Evolutionary conservation across 2,113 vertebrate genomes (phyloP).

Genomic region (Chelonoidis abingdonii): DNA sequence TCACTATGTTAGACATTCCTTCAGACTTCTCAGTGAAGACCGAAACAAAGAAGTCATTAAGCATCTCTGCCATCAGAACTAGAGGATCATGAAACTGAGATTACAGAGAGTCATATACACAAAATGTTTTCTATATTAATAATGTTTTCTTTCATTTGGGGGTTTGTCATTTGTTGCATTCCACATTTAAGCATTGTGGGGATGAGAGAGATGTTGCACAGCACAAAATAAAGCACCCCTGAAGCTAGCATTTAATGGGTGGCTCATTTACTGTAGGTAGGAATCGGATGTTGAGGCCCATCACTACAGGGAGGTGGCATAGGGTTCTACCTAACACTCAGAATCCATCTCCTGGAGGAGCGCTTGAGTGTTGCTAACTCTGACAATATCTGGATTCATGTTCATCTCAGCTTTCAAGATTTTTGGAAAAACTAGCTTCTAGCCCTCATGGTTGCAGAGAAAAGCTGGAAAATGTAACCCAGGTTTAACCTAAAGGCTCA

Average conservation of each 20-base stretch:
- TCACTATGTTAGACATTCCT: too few relatives aligned
- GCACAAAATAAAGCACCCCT: neutral
- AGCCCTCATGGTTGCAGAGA: neutral
- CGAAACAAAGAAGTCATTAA: too few relatives aligned
- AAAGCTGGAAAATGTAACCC: neutral
- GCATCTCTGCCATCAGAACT: neutral
- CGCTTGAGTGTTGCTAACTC: fast-evolving
- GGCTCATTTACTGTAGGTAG: neutral
- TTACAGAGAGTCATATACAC: too few relatives aligned
- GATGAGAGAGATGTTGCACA: neutral
- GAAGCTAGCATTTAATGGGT: neutral
- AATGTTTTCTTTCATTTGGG: neutral
- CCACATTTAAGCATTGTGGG: fast-evolving
- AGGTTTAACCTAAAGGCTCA: neutral
- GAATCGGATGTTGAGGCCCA: neutral
- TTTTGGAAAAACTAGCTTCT: neutral
- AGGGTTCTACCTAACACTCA: neutral
- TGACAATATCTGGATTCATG: neutral
- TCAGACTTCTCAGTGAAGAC: too few relatives aligned
- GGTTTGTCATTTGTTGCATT: neutral
- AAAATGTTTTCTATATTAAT: neutral
- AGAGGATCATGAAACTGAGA: neutral
- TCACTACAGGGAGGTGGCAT: neutral
- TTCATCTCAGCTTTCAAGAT: neutral
- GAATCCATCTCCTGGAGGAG: neutral